Evolutionary conservation across 1,140 invertebrate species (phyloP).

Genomic region (Drosophila bocqueti): DNA sequence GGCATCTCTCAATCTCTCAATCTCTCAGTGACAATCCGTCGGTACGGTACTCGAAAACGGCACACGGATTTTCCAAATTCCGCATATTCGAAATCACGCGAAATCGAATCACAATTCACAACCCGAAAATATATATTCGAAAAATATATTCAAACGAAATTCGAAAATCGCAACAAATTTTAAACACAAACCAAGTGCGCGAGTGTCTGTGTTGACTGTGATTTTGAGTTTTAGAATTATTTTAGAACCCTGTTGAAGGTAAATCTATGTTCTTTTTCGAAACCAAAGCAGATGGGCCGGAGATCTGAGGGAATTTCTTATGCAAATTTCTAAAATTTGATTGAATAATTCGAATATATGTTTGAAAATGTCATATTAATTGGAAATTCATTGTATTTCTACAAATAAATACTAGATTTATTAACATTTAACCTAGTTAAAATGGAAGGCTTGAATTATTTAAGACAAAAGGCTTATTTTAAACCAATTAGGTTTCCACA

Average conservation of each 20-base stretch:
- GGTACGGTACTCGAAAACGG: slow-evolving; percentile 60
- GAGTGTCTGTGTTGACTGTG: slow-evolving; percentile 42
- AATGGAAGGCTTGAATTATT: neutral
- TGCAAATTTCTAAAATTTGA: neutral
- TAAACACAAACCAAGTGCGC: slow-evolving; percentile 36
- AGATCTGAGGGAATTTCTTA: neutral
- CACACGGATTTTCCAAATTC: slow-evolving; percentile 36
- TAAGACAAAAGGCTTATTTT: neutral
- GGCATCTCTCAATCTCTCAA: slow-evolving; percentile 53
- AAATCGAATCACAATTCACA: slow-evolving; percentile 17
- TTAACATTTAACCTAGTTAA: neutral
- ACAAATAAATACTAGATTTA: too few relatives aligned
- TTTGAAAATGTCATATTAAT: neutral
- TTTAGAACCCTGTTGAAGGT: slow-evolving; percentile 29
- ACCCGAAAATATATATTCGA: slow-evolving; percentile 16
- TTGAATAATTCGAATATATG: neutral
- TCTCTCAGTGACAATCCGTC: slow-evolving; percentile 76
- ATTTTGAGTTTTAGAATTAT: slow-evolving; percentile 24
- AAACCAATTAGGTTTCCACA: neutral
- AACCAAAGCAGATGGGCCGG: neutral
- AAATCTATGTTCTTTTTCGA: slow-evolving; percentile 23
- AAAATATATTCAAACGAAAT: slow-evolving; percentile 31
- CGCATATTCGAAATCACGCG: slow-evolving; percentile 30
- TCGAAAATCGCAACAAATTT: slow-evolving; percentile 6
- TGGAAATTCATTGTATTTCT: neutral